phyloP scores from a whole-genome alignment of 1,140 invertebrate genomes.

The Popillia japonica region DNA sequence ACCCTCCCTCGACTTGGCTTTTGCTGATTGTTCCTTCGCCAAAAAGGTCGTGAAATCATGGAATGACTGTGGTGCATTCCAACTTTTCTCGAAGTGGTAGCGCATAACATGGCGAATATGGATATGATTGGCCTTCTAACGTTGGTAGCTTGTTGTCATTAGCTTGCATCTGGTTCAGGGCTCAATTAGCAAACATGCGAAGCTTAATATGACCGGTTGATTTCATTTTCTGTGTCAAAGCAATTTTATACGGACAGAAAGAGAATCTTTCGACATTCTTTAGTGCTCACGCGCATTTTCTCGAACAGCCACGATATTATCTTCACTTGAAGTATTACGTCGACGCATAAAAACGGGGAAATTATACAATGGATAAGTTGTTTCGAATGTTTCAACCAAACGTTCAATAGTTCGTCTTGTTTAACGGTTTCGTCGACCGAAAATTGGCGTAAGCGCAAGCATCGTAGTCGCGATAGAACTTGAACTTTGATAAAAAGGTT shows the following conservation, averaged over 20 bases:
- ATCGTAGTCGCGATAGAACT: slow-evolving; percentile 7
- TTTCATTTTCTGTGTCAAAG: slow-evolving; percentile 15
- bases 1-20: too few relatives aligned
- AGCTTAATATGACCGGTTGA: neutral
- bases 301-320: slow-evolving; percentile 23
- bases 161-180: slow-evolving; percentile 28
- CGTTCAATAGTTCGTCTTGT: slow-evolving; percentile 18
- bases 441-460: slow-evolving; percentile 17
- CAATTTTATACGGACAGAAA: slow-evolving; percentile 13
- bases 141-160: too few relatives aligned
- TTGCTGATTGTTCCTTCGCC: too few relatives aligned
- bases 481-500: slow-evolving; percentile 26
- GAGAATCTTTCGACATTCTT: neutral
- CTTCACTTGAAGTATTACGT: slow-evolving; percentile 24
- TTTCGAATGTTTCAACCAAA: slow-evolving; percentile 22
- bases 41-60: too few relatives aligned
- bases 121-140: too few relatives aligned
- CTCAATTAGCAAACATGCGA: slow-evolving; percentile 20
- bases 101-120: too few relatives aligned
- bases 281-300: neutral
- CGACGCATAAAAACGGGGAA: neutral
- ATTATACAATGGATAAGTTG: slow-evolving; percentile 21
- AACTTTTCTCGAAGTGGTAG: too few relatives aligned
- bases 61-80: too few relatives aligned
- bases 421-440: slow-evolving; percentile 26